phyloP scores from a whole-genome alignment of 37 sponge, comb jelly and placozoan species.

The Lycopodina hypogea region DNA sequence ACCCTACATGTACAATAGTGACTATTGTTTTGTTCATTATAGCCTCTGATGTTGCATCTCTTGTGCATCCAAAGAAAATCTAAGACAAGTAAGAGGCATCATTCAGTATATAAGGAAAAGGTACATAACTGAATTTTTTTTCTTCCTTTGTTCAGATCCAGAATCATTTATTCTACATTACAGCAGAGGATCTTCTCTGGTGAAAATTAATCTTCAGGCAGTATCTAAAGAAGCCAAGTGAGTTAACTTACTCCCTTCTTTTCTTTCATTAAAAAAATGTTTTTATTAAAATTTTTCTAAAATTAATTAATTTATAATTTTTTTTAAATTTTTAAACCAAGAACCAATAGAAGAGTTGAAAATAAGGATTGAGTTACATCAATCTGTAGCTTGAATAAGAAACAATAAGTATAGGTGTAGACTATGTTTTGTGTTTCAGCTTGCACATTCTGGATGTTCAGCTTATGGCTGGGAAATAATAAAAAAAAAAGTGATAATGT shows the following conservation, averaged over 20 bases:
- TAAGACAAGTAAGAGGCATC: slow-evolving; percentile 18
- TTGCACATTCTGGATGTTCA: too few species aligned
- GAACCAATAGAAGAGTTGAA: too few species aligned
- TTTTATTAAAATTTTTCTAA: not conserved
- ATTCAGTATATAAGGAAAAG: not conserved
- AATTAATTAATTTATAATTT: not conserved
- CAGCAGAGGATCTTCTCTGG: slow-evolving; percentile 6
- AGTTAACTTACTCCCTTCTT: not conserved
- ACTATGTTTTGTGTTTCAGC: too few species aligned
- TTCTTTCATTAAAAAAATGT: too few species aligned
- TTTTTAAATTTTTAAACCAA: too few species aligned
- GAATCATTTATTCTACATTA: slow-evolving; percentile 27
- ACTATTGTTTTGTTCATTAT: not conserved
- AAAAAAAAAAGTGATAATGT: too few species aligned
- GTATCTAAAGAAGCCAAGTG: slow-evolving; percentile 50
- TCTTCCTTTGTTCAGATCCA: not conserved
- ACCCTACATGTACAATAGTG: too few species aligned
- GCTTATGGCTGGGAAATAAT: too few species aligned
- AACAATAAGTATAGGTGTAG: too few species aligned
- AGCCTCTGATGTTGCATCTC: slow-evolving; percentile 33
- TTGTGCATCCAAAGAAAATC: slow-evolving; percentile 11
- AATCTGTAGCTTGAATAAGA: too few species aligned
- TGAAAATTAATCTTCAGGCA: slow-evolving; percentile 32
- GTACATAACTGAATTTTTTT: not conserved
- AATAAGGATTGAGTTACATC: too few species aligned